A percentile compares a stretch with the other conserved stretches of the same genome.
Evolutionary conservation across 2,888 invertebrate species (phyloP).

Genomic region (Chelonus formosanus): DNA sequence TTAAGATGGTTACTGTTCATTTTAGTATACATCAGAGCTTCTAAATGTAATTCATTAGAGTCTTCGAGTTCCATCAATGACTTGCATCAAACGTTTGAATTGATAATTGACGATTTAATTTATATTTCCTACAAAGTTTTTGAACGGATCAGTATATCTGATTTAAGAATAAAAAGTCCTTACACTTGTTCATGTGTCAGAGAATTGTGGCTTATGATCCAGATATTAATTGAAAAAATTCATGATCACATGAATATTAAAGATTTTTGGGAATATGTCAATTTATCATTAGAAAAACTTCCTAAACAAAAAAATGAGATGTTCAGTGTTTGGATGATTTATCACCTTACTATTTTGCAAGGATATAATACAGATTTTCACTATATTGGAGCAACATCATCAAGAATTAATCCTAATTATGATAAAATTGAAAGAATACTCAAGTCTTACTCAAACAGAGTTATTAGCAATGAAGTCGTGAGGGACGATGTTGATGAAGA

Average conservation of each 20-base stretch:
- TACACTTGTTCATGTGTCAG: conserved; percentile 70
- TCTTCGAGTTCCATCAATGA: conserved; percentile 46
- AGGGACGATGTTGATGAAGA: conserved; percentile 66
- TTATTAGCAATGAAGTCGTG: conserved; percentile 57
- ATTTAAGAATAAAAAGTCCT: conserved; percentile 66
- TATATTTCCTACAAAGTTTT: conserved; percentile 60
- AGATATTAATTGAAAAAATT: conserved; percentile 63
- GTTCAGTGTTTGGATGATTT: conserved; percentile 66
- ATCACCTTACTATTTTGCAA: conserved; percentile 64
- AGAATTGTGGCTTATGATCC: conserved; percentile 70
- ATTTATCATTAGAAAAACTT: conserved; percentile 55
- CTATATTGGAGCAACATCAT: conserved; percentile 52
- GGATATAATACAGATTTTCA: conserved; percentile 60
- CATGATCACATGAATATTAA: conserved; percentile 49
- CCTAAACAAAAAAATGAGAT: conserved; percentile 58
- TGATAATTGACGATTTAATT: conserved; percentile 59
- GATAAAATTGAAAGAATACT: conserved; percentile 65
- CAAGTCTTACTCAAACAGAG: conserved; percentile 63
- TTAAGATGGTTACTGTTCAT: conserved; percentile 65
- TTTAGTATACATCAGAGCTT: conserved; percentile 48
- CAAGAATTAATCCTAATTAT: conserved; percentile 62
- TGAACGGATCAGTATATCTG: conserved; percentile 61
- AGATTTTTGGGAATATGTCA: conserved; percentile 67
- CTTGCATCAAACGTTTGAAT: conserved; percentile 47
- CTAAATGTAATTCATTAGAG: conserved; percentile 40